Evolutionary conservation across 2,888 invertebrate genomes (phyloP).

Genomic region (Polyommatus iphigenia): DNA sequence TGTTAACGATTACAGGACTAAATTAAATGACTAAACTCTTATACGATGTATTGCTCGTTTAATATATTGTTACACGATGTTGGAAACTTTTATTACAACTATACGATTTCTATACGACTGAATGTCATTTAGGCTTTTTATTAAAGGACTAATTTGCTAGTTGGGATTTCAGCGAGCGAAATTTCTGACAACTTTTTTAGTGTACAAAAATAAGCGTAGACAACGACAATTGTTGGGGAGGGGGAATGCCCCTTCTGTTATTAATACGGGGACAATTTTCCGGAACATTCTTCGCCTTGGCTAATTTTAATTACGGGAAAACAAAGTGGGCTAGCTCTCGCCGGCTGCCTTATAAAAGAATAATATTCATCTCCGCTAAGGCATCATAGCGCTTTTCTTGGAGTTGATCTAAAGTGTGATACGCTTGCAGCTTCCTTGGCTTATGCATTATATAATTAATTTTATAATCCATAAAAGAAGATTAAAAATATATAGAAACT

Average conservation of each 20-base stretch:
- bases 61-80: too few relatives aligned
- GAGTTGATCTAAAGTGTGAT: background rate
- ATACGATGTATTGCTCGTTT: too few relatives aligned
- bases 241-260: conserved; percentile 23
- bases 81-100: too few relatives aligned
- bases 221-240: conserved; percentile 30
- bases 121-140: too few relatives aligned
- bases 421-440: background rate
- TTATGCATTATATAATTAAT: background rate
- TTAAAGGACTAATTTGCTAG: too few relatives aligned
- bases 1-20: too few relatives aligned
- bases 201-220: conserved; percentile 28
- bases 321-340: conserved; percentile 54
- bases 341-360: conserved; percentile 41
- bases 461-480: background rate
- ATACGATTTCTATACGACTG: too few relatives aligned
- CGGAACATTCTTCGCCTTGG: conserved; percentile 52
- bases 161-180: conserved; percentile 21
- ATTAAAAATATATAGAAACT: background rate
- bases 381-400: background rate
- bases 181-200: conserved; percentile 17
- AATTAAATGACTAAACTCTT: too few relatives aligned
- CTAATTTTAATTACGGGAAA: conserved; percentile 74
- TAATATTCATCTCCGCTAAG: conserved; percentile 37
- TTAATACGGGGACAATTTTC: conserved; percentile 44